Evolutionary conservation across 2,113 vertebrate genomes (phyloP).

Genomic region (Vireo altiloquus): DNA sequence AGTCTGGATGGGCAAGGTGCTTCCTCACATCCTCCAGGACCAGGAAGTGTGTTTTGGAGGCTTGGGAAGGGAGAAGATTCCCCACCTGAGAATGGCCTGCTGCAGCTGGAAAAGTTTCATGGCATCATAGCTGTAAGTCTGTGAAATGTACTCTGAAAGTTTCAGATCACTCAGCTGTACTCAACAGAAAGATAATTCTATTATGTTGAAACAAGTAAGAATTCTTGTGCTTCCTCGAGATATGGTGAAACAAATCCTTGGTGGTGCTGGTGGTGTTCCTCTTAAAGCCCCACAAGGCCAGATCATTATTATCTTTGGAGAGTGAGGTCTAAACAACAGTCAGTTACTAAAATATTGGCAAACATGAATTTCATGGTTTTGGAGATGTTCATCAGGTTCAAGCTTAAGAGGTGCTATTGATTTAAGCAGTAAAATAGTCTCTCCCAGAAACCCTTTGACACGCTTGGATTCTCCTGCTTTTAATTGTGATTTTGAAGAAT

Average conservation of each 20-base stretch:
- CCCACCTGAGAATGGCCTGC: neutral
- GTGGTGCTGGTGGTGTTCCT: neutral
- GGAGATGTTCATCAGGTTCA: neutral
- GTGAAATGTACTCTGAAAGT: neutral
- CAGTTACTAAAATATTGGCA: neutral
- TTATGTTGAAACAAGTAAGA: neutral
- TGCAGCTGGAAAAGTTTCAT: accelerated
- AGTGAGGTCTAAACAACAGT: neutral
- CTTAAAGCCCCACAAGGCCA: neutral
- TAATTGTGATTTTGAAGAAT: neutral
- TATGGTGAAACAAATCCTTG: neutral
- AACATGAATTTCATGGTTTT: neutral
- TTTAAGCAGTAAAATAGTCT: neutral
- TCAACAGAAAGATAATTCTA: neutral
- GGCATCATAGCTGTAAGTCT: neutral
- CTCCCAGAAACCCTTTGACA: neutral
- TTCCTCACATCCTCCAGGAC: neutral
- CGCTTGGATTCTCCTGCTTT: neutral
- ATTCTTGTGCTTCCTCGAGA: neutral
- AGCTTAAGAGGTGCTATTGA: neutral
- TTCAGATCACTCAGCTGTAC: neutral
- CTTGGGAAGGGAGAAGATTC: neutral
- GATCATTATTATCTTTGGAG: neutral
- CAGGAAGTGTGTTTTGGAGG: neutral
- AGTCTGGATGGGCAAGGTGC: neutral